These are phyloP conservation scores for Diorhabda elongata DNA, from an alignment of 1,140 invertebrate genomes.

Conservation along the genomic window DNA sequence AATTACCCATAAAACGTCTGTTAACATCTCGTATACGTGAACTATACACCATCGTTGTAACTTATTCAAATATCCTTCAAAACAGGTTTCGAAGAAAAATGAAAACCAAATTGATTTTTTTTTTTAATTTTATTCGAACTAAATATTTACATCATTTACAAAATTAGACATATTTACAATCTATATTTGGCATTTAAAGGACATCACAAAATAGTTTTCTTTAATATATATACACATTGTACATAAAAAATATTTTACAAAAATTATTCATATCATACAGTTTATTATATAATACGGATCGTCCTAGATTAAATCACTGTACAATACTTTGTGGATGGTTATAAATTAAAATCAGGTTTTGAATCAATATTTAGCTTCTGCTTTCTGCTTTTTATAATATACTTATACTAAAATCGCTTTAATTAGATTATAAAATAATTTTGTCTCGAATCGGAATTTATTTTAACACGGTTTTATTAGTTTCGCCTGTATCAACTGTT, in stretches of 20 bases:
- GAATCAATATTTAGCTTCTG: no score
- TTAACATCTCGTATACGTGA: neutral
- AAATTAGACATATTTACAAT: neutral
- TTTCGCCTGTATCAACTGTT: no score
- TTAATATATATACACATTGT: neutral
- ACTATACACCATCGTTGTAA: neutral
- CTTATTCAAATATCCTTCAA: neutral
- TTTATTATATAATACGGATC: no score
- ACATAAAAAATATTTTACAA: neutral
- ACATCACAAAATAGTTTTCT: neutral
- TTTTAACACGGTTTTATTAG: no score
- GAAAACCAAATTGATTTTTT: neutral
- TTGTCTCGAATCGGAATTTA: no score
- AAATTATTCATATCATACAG: neutral
- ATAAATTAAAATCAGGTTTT: no score
- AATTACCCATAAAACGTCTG: neutral
- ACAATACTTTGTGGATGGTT: no score
- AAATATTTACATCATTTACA: conserved; percentile 3
- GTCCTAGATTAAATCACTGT: no score
- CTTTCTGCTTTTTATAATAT: no score
- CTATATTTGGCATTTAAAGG: neutral
- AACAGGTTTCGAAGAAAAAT: neutral
- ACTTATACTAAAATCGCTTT: no score
- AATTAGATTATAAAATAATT: no score
- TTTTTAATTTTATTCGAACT: neutral